Conservation (phyloP, 2,888 invertebrate genomes). For the Venustoraphidia nigricollis region DNA sequence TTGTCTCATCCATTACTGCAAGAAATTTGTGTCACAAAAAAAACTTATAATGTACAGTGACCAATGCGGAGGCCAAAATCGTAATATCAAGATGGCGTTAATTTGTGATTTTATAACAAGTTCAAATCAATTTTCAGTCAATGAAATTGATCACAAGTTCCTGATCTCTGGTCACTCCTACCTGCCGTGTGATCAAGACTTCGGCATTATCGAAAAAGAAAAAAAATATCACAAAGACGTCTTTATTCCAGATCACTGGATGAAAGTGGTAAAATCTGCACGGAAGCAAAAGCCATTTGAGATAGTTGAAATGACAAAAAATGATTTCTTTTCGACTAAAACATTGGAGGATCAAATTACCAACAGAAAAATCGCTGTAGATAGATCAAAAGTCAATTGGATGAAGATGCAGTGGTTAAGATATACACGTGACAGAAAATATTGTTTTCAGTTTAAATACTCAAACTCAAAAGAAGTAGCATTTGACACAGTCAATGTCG, state of each 20-base stretch:
- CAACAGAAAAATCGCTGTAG: slow-evolving; percentile 7
- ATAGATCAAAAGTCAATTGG: slow-evolving; percentile 11
- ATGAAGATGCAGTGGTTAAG: slow-evolving; percentile 11
- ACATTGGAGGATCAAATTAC: slow-evolving; percentile 12
- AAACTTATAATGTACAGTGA: slow-evolving; percentile 13
- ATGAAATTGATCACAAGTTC: slow-evolving; percentile 16
- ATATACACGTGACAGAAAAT: neutral
- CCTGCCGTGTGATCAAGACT: slow-evolving; percentile 13
- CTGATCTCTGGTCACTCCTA: slow-evolving; percentile 16
- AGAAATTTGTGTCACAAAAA: slow-evolving; percentile 11
- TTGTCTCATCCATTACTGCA: slow-evolving; percentile 14
- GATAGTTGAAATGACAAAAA: slow-evolving; percentile 11
- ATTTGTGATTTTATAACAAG: slow-evolving; percentile 12
- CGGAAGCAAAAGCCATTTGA: slow-evolving; percentile 11
- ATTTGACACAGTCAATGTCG: no score
- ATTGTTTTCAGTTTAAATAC: no score
- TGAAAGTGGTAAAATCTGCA: slow-evolving; percentile 11
- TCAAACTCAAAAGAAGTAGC: no score
- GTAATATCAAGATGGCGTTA: slow-evolving; percentile 16
- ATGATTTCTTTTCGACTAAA: slow-evolving; percentile 7
- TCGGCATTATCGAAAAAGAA: slow-evolving; percentile 13
- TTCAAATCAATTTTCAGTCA: no score
- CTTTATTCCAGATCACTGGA: slow-evolving; percentile 12
- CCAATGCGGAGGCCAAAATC: slow-evolving; percentile 14
- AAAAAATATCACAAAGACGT: slow-evolving; percentile 14